phyloP scores from a whole-genome alignment of 1,140 invertebrate species.

The Gryon sp. region DNA sequence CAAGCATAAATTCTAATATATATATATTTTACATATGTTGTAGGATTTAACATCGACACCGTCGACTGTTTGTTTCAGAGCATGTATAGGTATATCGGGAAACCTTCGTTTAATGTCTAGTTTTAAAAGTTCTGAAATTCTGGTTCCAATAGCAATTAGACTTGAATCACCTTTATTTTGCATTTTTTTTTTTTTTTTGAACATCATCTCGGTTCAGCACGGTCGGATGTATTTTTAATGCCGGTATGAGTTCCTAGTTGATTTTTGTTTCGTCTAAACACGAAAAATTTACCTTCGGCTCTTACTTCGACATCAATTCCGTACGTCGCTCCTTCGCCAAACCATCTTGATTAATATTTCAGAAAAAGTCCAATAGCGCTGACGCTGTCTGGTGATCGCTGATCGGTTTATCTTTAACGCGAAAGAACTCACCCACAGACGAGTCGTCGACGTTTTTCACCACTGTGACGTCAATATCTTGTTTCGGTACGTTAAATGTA shows the following conservation, averaged over 20 bases:
- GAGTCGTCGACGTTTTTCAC: background rate
- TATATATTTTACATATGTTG: too few species aligned
- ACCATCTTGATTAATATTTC: background rate
- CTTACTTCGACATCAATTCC: background rate
- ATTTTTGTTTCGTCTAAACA: background rate
- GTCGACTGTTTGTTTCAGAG: background rate
- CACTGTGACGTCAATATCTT: background rate
- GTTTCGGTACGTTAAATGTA: too few species aligned
- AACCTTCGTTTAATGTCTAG: background rate
- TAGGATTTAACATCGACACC: conserved; percentile 5
- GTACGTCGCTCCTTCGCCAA: background rate
- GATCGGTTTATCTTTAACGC: background rate
- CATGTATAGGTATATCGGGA: background rate
- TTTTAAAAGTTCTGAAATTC: conserved; percentile 27
- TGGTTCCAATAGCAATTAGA: conserved; percentile 21
- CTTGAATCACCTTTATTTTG: conserved; percentile 15
- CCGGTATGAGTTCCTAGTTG: background rate
- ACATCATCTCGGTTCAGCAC: conserved; percentile 23
- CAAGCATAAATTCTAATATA: too few species aligned
- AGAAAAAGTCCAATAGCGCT: background rate
- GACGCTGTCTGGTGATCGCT: background rate
- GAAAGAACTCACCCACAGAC: background rate
- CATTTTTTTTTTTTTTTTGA: background rate
- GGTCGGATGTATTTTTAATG: background rate
- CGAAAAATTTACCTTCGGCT: background rate